phyloP scores from a whole-genome alignment of 2,888 invertebrate species.

The Drosophila glabriapex region DNA sequence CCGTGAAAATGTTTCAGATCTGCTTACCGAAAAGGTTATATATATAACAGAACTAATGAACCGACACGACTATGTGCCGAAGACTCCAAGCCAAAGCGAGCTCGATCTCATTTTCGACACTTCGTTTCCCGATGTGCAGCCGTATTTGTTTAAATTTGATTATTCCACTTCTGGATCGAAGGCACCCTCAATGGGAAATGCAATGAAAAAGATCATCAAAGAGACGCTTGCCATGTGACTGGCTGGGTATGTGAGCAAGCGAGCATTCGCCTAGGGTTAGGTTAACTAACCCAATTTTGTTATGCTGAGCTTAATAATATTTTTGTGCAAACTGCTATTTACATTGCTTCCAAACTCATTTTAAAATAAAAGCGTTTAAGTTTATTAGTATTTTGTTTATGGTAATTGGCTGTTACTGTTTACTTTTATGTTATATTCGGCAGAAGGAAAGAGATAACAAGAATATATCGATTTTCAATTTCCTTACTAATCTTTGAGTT shows the following conservation, averaged over 20 bases:
- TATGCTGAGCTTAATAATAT: neutral
- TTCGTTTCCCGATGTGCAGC: slow-evolving; percentile 96
- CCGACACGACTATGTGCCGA: slow-evolving; percentile 97
- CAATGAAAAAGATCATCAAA: slow-evolving; percentile 94
- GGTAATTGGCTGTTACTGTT: slow-evolving; percentile 2
- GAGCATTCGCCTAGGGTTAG: neutral
- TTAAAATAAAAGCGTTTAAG: neutral
- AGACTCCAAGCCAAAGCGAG: slow-evolving; percentile 96
- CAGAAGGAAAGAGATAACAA: neutral
- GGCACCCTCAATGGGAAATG: slow-evolving; percentile 93
- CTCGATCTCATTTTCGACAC: slow-evolving; percentile 98
- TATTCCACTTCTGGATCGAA: slow-evolving; percentile 93
- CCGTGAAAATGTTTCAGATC: slow-evolving; percentile 94
- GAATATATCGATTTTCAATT: neutral
- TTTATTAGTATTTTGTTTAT: neutral
- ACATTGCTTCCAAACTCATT: neutral
- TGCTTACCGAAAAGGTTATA: slow-evolving; percentile 96
- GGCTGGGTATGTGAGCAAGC: slow-evolving; percentile 36
- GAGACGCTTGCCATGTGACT: slow-evolving; percentile 93
- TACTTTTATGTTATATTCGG: neutral
- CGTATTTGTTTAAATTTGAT: slow-evolving; percentile 97
- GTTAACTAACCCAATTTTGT: neutral
- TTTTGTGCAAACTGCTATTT: neutral
- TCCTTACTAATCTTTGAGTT: neutral
- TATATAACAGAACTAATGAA: slow-evolving; percentile 98